Conservation (phyloP, 2,888 invertebrate species). For the Spicauda simplicius region DNA sequence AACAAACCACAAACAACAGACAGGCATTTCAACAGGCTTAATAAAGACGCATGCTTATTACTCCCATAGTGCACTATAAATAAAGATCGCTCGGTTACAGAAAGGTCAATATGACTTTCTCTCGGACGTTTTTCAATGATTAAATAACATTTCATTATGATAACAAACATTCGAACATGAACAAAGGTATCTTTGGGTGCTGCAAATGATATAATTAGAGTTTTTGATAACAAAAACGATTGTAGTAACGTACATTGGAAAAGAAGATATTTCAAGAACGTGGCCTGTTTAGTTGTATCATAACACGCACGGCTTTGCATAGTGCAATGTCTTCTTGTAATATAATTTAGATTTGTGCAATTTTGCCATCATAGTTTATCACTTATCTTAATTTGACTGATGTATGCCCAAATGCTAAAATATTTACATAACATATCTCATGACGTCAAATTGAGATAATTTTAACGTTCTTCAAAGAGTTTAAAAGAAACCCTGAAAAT, state of each 20-base stretch:
- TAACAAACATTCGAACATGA: conserved; percentile 8
- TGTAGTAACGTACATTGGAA: neutral
- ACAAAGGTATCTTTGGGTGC: conserved; percentile 5
- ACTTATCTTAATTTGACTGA: too few species aligned
- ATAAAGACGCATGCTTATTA: conserved; percentile 16
- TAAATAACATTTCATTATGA: conserved; percentile 27
- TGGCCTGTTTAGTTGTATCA: too few species aligned
- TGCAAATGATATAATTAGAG: conserved; percentile 3
- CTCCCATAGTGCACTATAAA: conserved; percentile 14
- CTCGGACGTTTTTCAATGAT: conserved; percentile 6
- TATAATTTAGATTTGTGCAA: too few species aligned
- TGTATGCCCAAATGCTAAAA: too few species aligned
- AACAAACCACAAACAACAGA: neutral
- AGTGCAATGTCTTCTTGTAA: too few species aligned
- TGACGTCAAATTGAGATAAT: too few species aligned
- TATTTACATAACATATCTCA: too few species aligned
- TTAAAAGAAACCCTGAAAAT: neutral
- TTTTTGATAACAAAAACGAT: neutral
- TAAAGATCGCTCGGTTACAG: conserved; percentile 16
- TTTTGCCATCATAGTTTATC: too few species aligned
- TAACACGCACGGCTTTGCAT: too few species aligned
- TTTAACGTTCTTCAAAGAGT: too few species aligned
- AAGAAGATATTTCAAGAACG: too few species aligned
- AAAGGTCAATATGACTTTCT: conserved; percentile 31
- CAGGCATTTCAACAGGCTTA: conserved; percentile 3